Conservation (phyloP, 2,113 vertebrate species). For the Microcebus griseorufus region DNA sequence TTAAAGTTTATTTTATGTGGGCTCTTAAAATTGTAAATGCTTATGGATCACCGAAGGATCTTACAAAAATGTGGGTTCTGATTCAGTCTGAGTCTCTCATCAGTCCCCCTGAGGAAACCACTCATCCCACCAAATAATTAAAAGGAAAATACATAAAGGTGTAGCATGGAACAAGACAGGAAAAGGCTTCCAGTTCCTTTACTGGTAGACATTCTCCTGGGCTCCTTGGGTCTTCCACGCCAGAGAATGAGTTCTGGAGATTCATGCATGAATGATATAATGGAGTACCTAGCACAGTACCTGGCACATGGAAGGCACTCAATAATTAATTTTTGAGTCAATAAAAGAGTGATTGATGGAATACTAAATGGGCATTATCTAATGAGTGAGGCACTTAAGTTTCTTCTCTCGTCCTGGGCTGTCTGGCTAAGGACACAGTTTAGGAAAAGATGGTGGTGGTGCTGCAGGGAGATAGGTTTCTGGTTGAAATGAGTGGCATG, state of each 20-base stretch:
- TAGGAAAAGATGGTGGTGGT: background rate
- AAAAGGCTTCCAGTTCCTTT: background rate
- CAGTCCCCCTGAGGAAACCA: background rate
- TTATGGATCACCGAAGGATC: background rate
- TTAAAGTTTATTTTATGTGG: background rate
- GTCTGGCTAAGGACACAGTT: background rate
- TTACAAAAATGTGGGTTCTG: background rate
- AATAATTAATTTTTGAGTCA: slow-evolving; percentile 1
- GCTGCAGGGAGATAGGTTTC: background rate
- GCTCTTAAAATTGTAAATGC: background rate
- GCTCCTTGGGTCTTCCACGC: background rate
- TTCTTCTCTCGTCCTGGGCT: background rate
- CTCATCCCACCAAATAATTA: background rate
- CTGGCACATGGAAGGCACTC: background rate
- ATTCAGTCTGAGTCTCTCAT: background rate
- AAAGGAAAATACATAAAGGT: background rate
- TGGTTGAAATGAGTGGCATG: slow-evolving; percentile 5
- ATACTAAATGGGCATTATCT: background rate
- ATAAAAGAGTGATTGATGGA: background rate
- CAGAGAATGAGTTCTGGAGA: background rate
- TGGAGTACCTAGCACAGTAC: background rate
- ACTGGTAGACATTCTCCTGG: background rate
- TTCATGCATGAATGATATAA: background rate
- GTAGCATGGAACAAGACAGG: background rate
- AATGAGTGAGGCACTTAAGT: background rate